Base-by-base conservation (phyloP, 2,888 invertebrate species). In the Oithona nana region DNA sequence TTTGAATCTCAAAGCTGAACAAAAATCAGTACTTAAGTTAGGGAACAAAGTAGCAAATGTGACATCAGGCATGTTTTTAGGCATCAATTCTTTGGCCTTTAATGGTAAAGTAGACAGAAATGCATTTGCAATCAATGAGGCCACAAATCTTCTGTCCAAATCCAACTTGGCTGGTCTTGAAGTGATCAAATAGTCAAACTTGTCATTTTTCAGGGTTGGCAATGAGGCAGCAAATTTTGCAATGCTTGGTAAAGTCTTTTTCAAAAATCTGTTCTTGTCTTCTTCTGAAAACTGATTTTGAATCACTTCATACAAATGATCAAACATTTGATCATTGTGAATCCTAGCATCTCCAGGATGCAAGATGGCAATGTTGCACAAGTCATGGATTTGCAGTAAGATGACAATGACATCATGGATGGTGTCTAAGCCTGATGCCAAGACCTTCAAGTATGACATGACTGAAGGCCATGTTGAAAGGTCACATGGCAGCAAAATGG, bases 61-160 rank as follows among this genome's bases (percentile, higher is more conserved):
- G 20, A 31, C 20, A 57, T 30, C 57, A 24, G 39, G 57, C 28
- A 57, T 20, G 13, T 22, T 22, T 20, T 30, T 22, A 11, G 54
- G 54, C 54, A 54, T 3, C 54, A 54, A 24, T 22, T 54, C 26
- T 3, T 20, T 24, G 26, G 54, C 22, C 26, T 28, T 29, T 24
- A 22, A 16, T 8, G 57, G 57, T n/a, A 57, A 57, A 8, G 57
- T 57, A 26, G 57, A 57, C 11, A 57, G 20, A 26, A 57, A 57
- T 22, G 31, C 31, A 39, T 57, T 57, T 3, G 57, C 57, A 11
- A 57, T 20, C 22, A 57, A 26, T 16, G 31, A 31, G 22, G 57
- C 57, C 6, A 57, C 31, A 30, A 57, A 57, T 8, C 57, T n/a
- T n/a, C 57, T 20, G 3, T 57, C 57, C 1, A 57, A 57, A 16